A percentile compares a stretch with the other conserved stretches of the same genome.
Evolutionary conservation across 2,888 invertebrate genomes (phyloP).

Genomic region (Lasioglossum lativentre): DNA sequence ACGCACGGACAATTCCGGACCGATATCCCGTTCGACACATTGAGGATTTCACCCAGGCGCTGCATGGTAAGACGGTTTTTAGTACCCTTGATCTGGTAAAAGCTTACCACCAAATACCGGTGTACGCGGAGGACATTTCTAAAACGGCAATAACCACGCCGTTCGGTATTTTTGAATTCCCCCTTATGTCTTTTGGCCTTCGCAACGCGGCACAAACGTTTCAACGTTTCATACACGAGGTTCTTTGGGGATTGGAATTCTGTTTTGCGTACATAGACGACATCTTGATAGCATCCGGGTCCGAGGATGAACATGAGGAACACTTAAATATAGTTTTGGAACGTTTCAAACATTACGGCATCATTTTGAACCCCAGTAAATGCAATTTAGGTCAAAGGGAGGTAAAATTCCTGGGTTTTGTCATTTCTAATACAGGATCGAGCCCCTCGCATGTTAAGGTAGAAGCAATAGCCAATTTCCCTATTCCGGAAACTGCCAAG

Average conservation of each 20-base stretch:
- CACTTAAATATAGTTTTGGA: too few species aligned
- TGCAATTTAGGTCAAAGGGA: too few species aligned
- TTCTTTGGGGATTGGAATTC: conserved; percentile 15
- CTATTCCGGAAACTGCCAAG: too few species aligned
- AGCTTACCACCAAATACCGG: too few species aligned
- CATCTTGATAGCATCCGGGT: not conserved
- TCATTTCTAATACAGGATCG: not conserved
- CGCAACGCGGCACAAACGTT: conserved; percentile 27
- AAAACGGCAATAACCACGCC: too few species aligned
- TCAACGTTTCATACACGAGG: conserved; percentile 19
- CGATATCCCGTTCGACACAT: conserved; percentile 13
- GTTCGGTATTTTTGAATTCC: conserved; percentile 25
- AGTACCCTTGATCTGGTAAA: too few species aligned
- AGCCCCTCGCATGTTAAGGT: not conserved
- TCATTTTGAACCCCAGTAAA: too few species aligned
- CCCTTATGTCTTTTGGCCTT: conserved; percentile 18
- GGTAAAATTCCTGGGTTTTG: not conserved
- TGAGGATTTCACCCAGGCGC: not conserved
- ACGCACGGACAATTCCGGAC: conserved; percentile 8
- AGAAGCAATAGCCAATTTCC: not conserved
- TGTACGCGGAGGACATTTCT: too few species aligned
- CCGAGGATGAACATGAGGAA: too few species aligned
- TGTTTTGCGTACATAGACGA: conserved; percentile 22
- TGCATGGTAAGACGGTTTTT: too few species aligned
- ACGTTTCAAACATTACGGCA: too few species aligned